Evolutionary conservation across 2,113 vertebrate species (phyloP).

Genomic region (Eidolon helvum): DNA sequence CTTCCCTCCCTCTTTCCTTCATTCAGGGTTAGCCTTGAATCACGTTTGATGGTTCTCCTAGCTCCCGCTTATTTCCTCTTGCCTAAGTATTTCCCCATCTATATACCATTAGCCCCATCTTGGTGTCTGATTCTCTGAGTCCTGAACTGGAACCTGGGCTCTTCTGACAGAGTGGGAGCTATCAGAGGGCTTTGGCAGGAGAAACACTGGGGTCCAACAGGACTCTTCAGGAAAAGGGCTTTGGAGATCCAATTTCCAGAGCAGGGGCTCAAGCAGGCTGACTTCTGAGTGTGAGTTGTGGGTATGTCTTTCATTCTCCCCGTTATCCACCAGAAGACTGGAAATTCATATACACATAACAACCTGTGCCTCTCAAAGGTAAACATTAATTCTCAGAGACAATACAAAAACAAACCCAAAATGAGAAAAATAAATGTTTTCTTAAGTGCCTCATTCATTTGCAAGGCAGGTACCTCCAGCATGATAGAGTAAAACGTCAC

Average conservation of each 20-base stretch:
- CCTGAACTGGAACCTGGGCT: background rate
- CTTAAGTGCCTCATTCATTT: background rate
- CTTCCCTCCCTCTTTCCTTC: background rate
- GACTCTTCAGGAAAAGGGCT: background rate
- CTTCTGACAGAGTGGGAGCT: background rate
- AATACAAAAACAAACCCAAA: background rate
- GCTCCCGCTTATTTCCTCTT: background rate
- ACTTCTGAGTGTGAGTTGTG: background rate
- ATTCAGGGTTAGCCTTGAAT: background rate
- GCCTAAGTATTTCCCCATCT: background rate
- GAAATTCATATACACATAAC: background rate
- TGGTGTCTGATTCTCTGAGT: background rate
- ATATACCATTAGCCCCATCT: background rate
- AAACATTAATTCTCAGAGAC: background rate
- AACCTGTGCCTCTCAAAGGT: background rate
- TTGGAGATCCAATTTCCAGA: background rate
- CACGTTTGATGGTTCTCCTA: accelerated
- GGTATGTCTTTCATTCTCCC: background rate
- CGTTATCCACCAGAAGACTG: background rate
- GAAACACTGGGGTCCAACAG: accelerated
- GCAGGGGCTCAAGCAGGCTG: accelerated
- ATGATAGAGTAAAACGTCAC: background rate
- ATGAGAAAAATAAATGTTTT: background rate
- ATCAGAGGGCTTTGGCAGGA: background rate
- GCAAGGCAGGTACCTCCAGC: background rate